These are phyloP conservation scores for Cyprinodon brontotheroides DNA, from an alignment of 2,113 vertebrate species.

Conservation along the genomic window DNA sequence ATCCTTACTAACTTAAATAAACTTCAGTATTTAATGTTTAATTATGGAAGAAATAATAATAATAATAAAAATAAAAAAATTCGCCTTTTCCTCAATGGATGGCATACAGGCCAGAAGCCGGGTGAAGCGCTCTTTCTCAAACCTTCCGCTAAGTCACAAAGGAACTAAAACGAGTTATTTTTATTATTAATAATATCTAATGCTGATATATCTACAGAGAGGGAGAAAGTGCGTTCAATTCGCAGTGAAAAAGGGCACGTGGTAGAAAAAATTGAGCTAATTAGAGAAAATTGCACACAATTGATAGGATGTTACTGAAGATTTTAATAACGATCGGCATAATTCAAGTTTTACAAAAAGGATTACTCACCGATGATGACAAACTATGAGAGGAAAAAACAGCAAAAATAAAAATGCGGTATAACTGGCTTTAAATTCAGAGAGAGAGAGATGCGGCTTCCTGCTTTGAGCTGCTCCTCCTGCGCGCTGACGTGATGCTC, in stretches of 20 bases:
- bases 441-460: slow-evolving; percentile 7
- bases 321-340: too few species aligned
- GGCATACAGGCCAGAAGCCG: not conserved
- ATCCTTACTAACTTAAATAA: not conserved
- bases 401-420: not conserved
- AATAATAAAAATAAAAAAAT: too few species aligned
- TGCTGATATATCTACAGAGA: not conserved
- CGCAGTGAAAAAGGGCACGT: not conserved
- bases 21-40: not conserved
- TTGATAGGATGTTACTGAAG: too few species aligned
- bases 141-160: not conserved
- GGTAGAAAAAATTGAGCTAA: not conserved
- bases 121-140: not conserved
- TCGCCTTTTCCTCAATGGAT: not conserved
- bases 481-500: slow-evolving; percentile 21
- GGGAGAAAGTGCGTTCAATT: not conserved
- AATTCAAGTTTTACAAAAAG: not conserved
- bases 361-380: slow-evolving; percentile 49
- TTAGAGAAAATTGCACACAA: too few species aligned
- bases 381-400: not conserved
- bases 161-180: not conserved
- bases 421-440: not conserved
- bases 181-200: not conserved
- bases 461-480: slow-evolving; percentile 4
- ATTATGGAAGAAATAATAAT: not conserved